Percentiles rank a stretch among this genome's conserved stretches.
These are phyloP conservation scores for Cyclophora punctaria DNA, from an alignment of 2,888 invertebrate species.

Conservation along the genomic window DNA sequence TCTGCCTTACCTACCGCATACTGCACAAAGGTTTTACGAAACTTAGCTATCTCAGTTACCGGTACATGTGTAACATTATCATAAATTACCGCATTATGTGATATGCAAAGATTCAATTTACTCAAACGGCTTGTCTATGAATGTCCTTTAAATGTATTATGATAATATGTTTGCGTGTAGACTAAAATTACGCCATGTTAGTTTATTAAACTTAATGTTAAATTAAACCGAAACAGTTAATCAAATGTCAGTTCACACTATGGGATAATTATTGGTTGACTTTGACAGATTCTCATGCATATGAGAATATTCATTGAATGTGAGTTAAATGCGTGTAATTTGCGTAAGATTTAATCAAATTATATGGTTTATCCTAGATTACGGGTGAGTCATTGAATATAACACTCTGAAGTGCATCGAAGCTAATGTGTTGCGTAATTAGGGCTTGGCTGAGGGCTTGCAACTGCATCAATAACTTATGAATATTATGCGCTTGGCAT, in stretches of 20 bases:
- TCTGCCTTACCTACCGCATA: conserved; percentile 10
- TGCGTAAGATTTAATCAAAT: conserved; percentile 15
- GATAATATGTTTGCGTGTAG: no score
- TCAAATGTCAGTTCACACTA: no score
- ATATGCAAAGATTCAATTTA: neutral
- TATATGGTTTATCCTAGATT: conserved; percentile 20
- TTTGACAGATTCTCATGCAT: no score
- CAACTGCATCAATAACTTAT: conserved; percentile 42
- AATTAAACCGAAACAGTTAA: no score
- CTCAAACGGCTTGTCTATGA: neutral
- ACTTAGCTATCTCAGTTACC: conserved; percentile 6
- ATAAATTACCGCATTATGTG: conserved; percentile 17
- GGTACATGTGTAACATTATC: conserved; percentile 13
- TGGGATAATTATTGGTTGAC: no score
- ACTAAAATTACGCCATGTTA: no score
- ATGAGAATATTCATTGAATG: neutral
- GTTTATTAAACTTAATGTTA: no score
- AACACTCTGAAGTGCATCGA: conserved; percentile 27
- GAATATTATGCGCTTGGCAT: conserved; percentile 41
- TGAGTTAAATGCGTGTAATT: conserved; percentile 10
- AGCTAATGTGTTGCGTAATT: conserved; percentile 43
- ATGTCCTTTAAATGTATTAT: conserved; percentile 9
- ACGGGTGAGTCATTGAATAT: conserved; percentile 34
- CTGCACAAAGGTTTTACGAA: conserved; percentile 12
- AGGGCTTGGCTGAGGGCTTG: conserved; percentile 41